Evolutionary conservation across 2,888 invertebrate species (phyloP).

Genomic region (Carcina quercana): DNA sequence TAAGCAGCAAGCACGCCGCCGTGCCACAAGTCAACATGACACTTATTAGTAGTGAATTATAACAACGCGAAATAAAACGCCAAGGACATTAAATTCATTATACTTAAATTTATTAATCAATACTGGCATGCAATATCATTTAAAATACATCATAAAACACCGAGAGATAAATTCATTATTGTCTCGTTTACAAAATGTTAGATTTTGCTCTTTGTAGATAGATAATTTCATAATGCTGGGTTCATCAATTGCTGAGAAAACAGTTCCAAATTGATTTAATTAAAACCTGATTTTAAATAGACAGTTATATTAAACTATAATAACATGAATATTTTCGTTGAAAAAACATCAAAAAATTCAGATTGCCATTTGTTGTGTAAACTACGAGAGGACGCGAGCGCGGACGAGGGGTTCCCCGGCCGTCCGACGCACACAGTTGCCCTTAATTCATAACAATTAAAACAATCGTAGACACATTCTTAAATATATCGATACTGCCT

Average conservation of each 20-base stretch:
- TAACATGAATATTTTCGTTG: conserved; percentile 65
- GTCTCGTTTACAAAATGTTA: conserved; percentile 54
- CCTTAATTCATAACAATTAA: conserved; percentile 60
- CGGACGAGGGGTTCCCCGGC: conserved; percentile 9
- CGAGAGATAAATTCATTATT: conserved; percentile 64
- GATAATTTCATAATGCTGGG: conserved; percentile 65
- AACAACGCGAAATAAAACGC: conserved; percentile 48
- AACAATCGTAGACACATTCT: conserved; percentile 44
- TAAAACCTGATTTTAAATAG: conserved; percentile 69
- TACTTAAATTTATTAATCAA: conserved; percentile 72
- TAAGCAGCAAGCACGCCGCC: background rate
- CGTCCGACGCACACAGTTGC: conserved; percentile 32
- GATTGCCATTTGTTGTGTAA: conserved; percentile 51
- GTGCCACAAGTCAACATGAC: conserved; percentile 7
- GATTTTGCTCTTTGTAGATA: conserved; percentile 46
- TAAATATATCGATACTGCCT: conserved; percentile 54
- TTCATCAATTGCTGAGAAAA: conserved; percentile 59
- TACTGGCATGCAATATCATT: conserved; percentile 64
- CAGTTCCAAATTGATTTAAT: conserved; percentile 69
- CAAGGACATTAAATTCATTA: conserved; percentile 52
- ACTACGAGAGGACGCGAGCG: conserved; percentile 16
- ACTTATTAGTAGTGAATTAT: conserved; percentile 15
- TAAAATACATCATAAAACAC: conserved; percentile 61
- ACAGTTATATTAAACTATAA: conserved; percentile 62
- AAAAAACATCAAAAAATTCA: conserved; percentile 70